Evolutionary conservation across 2,113 vertebrate genomes (phyloP), one percentile per base, ranked within the genome.

Genomic region (Melanotaenia duboulayi): DNA sequence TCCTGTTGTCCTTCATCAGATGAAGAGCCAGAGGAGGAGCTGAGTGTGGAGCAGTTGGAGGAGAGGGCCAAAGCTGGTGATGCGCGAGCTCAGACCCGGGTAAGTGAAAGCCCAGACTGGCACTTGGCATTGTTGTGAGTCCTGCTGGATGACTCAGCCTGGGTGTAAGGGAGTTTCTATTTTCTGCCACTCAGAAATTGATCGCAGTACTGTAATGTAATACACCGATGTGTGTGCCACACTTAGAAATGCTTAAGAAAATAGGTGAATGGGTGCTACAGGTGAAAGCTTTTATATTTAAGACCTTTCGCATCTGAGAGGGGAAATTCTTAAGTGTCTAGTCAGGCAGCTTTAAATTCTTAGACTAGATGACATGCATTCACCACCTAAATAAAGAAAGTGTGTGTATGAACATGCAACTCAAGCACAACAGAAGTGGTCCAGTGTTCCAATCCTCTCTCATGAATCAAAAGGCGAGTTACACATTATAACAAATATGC

Each of bases 41-140:
- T 92, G 35, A 62, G 92, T 1, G 88, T 97, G 81, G 95, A 97
- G 49, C 95, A 97, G 44, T 50, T 97, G 58, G 86, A 96, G 81
- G 94, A 95, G 80, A 96, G 92, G 74, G 97, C 97, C 51, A 93
- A 95, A 83, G 91, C 90, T 0, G 97, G 97, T 49, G 96, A 99
- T 73, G 83, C 96, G 37, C 95, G 95, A 87, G 96, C 96, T 32
- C 97, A 99, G 86, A 94, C 93, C 0, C 91, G 92, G 91, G 97
- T 99, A 90, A 93, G 89, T 73, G n/a, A 17, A 77, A 66, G 2
- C 71, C 42, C 24, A 69, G 13, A 55, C 35, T 17, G 13, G 22
- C 61, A 65, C 78, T 79, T 78, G 74, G 74, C 66, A 84, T 81
- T 81, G 83, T 87, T 82, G 59, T 78, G 37, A 61, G 24, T 58